Evolutionary conservation across 2,888 invertebrate genomes (phyloP).

Genomic region (Deilephila porcellus): DNA sequence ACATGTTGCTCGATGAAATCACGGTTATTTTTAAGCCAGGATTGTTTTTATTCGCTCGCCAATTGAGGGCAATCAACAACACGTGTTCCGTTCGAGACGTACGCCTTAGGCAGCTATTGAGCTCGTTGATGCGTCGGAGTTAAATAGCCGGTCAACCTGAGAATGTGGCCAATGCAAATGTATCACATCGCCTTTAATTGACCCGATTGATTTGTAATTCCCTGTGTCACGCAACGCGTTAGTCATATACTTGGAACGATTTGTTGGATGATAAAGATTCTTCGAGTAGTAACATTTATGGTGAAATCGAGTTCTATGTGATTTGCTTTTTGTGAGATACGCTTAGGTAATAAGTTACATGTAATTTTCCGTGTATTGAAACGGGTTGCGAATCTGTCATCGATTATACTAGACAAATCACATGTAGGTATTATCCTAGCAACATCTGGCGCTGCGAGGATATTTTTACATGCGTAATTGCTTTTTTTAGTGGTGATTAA

Average conservation of each 20-base stretch:
- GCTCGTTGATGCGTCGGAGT: slow-evolving; percentile 64
- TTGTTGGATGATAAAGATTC: not conserved
- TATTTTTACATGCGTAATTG: slow-evolving; percentile 15
- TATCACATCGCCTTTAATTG: slow-evolving; percentile 21
- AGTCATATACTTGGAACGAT: slow-evolving; percentile 6
- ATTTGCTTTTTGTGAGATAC: not conserved
- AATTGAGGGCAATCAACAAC: slow-evolving; percentile 84
- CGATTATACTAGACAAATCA: slow-evolving; percentile 1
- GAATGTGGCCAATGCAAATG: slow-evolving; percentile 24
- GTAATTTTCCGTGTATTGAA: not conserved
- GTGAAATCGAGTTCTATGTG: not conserved
- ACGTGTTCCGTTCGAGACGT: slow-evolving; percentile 79
- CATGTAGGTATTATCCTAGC: not conserved
- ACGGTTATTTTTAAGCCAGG: slow-evolving; percentile 84
- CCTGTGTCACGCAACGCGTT: slow-evolving; percentile 16
- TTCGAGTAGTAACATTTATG: not conserved
- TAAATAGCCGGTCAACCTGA: slow-evolving; percentile 43
- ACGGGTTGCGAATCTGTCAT: not conserved
- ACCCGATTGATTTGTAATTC: slow-evolving; percentile 19
- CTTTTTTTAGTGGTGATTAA: slow-evolving; percentile 20
- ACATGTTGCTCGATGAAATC: slow-evolving; percentile 83
- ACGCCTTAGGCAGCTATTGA: slow-evolving; percentile 74
- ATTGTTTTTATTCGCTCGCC: slow-evolving; percentile 85
- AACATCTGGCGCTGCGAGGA: slow-evolving; percentile 12
- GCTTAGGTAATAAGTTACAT: not conserved